These are phyloP conservation scores for Rhinolophus sinicus DNA, from an alignment of 2,113 vertebrate genomes.

Conservation along the genomic window DNA sequence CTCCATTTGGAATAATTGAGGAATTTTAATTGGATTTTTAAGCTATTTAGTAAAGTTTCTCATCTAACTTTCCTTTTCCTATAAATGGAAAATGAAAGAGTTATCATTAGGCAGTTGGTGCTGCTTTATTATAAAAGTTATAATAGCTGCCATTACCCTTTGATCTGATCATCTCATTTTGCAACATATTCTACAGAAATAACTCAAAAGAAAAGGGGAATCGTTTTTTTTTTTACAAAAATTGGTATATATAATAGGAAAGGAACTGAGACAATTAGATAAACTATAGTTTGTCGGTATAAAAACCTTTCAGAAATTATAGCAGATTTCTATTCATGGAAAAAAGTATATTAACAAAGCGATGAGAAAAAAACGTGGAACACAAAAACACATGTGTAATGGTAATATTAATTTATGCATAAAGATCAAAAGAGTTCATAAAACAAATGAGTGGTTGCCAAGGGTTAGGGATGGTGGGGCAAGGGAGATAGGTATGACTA, in stretches of 20 bases:
- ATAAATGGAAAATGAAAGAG: neutral
- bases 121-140: too few relatives aligned
- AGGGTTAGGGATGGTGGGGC: too few relatives aligned
- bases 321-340: neutral
- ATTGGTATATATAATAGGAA: neutral
- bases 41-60: neutral
- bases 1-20: neutral
- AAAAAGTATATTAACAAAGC: neutral
- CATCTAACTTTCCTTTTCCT: neutral
- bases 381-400: neutral
- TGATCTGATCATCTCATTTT: neutral
- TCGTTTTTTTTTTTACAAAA: conserved; percentile 20
- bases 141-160: neutral
- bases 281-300: neutral
- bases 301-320: conserved; percentile 47
- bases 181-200: neutral
- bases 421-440: neutral
- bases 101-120: neutral
- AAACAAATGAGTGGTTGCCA: neutral
- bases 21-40: neutral
- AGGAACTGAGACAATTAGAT: neutral
- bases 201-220: neutral
- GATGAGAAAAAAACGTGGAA: neutral
- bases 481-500: neutral
- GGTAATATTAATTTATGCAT: neutral